Evolutionary conservation across 2,797 vertebrate species (phyloP).

Genomic region (Poeciliopsis infans): DNA sequence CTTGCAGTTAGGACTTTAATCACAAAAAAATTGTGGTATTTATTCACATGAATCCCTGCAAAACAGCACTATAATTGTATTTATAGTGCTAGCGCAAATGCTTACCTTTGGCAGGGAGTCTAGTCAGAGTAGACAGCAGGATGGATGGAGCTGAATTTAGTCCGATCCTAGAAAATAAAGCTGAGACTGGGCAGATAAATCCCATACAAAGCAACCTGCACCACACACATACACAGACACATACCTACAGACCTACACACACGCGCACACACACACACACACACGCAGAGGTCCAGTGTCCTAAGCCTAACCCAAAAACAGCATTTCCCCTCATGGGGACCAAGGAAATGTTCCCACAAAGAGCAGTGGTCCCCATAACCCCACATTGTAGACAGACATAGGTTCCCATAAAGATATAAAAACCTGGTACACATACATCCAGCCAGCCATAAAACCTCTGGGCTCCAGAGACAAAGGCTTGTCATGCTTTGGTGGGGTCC

Average conservation of each 20-base stretch:
- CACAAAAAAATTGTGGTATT: too few species aligned
- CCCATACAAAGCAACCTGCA: neutral
- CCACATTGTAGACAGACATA: conserved; percentile 20
- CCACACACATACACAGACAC: conserved; percentile 15
- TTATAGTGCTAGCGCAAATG: neutral
- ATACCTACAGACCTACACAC: neutral
- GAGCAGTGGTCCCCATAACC: too few species aligned
- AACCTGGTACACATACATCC: neutral
- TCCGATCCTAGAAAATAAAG: neutral
- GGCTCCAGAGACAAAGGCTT: conserved; percentile 83
- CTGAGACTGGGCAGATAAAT: neutral
- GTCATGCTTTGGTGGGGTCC: conserved; percentile 82
- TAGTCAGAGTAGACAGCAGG: neutral
- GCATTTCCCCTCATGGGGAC: too few species aligned
- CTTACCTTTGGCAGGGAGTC: neutral
- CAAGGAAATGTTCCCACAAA: too few species aligned
- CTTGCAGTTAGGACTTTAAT: too few species aligned
- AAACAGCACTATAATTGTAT: too few species aligned
- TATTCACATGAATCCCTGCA: too few species aligned
- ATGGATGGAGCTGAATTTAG: neutral
- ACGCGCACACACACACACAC: neutral
- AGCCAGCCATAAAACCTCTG: conserved; percentile 72
- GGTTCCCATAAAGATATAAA: conserved; percentile 5
- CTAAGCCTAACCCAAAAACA: too few species aligned
- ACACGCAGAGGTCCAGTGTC: neutral